Base-by-base conservation (phyloP, 2,113 vertebrate species). In the Forbesichthys papilliferus region DNA sequence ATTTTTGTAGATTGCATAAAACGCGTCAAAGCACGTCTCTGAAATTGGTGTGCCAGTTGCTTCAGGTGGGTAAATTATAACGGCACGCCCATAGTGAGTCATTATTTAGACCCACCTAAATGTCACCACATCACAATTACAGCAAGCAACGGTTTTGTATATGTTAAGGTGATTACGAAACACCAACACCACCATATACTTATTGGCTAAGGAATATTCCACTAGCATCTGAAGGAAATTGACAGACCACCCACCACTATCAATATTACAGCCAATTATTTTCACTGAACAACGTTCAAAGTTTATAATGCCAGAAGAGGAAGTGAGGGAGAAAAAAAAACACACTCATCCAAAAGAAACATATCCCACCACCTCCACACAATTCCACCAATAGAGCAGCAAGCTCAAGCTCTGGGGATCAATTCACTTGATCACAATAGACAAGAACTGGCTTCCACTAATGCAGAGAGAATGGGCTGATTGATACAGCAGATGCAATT, bases 1-100 rank as follows among this genome's bases (percentile, higher is more conserved):
- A 60, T 59, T 78, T 52, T 9, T 16, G 69, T 48, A 16, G 36
- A 73, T 53, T 60, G 59, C 80, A 47, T 62, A 47, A 70, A 88
- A 84, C 88, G 42, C 86, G 87, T 72, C 53, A 78, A 76, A 71
- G 83, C 84, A 87, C 74, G 80, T 75, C 75, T 76, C 82, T 69
- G 69, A 75, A 71, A 78, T 53, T 58, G 60, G 61, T 20, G 59
- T 64, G 64, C 68, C 69, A 81, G 79, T 75, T 56, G 61, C 59
- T 67, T 46, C 42, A 65, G 55, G 54, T 20, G 14, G 75, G 77
- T 57, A 63, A 60, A 69, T n/a, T 42, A 81, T 42, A 27, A 69
- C 69, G 65, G 76, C 74, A 75, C 73, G 66, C 36, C 55, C 33
- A 33, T 66, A 57, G 68, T 68, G 73, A 27, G 27, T 27, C 27